Evolutionary conservation across 2,888 invertebrate species (phyloP).

Genomic region (Alentia gelatinosa): DNA sequence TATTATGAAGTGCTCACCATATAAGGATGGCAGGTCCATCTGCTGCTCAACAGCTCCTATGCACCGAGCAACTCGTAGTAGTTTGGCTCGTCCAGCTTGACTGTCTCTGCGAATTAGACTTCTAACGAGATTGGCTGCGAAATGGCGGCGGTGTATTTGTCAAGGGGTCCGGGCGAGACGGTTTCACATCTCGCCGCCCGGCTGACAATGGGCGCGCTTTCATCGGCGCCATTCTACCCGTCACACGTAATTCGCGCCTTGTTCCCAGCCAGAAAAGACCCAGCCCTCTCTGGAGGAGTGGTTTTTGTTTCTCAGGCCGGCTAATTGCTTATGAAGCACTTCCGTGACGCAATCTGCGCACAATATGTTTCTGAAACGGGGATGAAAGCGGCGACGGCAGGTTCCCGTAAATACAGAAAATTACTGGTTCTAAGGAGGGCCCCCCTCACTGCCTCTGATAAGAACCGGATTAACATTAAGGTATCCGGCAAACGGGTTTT

Average conservation of each 20-base stretch:
- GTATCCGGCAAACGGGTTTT: not conserved
- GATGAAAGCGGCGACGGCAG: not conserved
- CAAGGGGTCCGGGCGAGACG: too few species aligned
- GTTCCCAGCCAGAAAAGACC: not conserved
- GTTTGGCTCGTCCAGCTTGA: too few species aligned
- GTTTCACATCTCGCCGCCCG: too few species aligned
- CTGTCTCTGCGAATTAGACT: not conserved
- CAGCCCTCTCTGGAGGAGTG: not conserved
- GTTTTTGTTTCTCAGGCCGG: not conserved
- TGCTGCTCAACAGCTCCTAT: too few species aligned
- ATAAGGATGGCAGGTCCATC: too few species aligned
- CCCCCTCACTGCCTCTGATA: not conserved
- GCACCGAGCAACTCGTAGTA: too few species aligned
- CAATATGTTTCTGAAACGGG: not conserved
- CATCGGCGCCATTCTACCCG: too few species aligned
- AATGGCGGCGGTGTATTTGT: not conserved
- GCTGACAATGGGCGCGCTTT: too few species aligned
- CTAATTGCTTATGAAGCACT: not conserved
- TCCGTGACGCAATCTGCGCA: not conserved
- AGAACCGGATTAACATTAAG: not conserved
- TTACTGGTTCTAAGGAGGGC: not conserved
- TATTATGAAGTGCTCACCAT: too few species aligned
- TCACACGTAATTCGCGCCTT: not conserved
- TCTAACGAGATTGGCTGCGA: not conserved
- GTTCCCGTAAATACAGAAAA: slow-evolving; percentile 1